phyloP scores from a whole-genome alignment of 2,113 vertebrate species.

The Platysternon megacephalum region DNA sequence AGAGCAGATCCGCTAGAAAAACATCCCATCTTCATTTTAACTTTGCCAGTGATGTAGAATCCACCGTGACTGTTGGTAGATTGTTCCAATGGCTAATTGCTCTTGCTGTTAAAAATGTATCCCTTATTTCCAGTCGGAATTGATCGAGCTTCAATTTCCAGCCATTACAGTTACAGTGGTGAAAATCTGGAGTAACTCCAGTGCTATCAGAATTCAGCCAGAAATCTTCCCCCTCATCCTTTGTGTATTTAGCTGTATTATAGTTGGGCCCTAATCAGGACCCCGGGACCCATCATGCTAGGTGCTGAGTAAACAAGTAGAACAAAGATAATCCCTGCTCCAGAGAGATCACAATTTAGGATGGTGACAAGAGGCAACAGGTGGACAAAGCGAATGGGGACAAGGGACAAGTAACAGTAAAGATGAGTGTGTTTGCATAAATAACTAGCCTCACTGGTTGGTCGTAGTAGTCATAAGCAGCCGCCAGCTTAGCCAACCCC shows the following conservation, averaged over 20 bases:
- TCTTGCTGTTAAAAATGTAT: too few species aligned
- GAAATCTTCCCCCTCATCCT: neutral
- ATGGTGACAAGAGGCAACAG: neutral
- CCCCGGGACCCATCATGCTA: neutral
- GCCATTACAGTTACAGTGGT: neutral
- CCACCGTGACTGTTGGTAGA: too few species aligned
- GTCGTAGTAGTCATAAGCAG: neutral
- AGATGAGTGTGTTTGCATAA: neutral
- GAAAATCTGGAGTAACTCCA: neutral
- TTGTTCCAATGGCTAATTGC: too few species aligned
- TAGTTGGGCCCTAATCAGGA: neutral
- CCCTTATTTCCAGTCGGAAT: too few species aligned
- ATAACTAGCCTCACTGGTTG: neutral
- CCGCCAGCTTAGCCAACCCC: neutral
- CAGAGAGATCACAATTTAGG: neutral
- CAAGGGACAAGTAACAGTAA: neutral
- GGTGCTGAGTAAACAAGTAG: neutral
- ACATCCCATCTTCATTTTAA: too few species aligned
- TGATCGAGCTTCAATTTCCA: too few species aligned
- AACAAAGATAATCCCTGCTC: neutral
- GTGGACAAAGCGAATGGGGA: neutral
- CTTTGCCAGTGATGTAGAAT: too few species aligned
- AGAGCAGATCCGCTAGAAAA: too few species aligned
- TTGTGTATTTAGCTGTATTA: neutral
- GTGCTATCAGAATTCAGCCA: neutral